Evolutionary conservation across 2,113 vertebrate genomes (phyloP).

Genomic region (Ictidomys tridecemlineatus): DNA sequence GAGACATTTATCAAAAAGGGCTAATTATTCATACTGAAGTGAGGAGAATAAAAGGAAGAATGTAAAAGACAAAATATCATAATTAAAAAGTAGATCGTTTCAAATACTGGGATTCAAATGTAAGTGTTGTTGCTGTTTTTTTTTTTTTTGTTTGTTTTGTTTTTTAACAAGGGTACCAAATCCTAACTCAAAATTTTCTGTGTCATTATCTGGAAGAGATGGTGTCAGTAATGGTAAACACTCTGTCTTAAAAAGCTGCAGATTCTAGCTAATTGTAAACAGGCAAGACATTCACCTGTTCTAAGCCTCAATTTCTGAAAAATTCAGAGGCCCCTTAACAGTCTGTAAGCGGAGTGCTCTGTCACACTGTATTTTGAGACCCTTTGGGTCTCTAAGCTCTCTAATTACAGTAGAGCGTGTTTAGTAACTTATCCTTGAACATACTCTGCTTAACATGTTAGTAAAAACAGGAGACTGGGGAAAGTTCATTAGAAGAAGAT

Average conservation of each 20-base stretch:
- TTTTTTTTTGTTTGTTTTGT: conserved; percentile 62
- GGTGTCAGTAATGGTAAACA: neutral
- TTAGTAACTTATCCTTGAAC: neutral
- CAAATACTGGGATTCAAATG: conserved; percentile 6
- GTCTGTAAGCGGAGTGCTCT: neutral
- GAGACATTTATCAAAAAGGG: conserved; percentile 30
- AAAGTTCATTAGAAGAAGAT: conserved; percentile 39
- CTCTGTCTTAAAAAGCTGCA: neutral
- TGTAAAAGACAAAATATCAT: conserved; percentile 9
- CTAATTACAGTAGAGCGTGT: neutral
- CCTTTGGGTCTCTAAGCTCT: neutral
- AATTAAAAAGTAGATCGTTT: conserved; percentile 53
- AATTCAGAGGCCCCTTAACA: neutral
- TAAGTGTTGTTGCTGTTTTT: neutral
- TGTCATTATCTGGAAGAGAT: neutral
- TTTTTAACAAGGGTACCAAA: neutral
- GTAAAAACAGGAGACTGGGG: neutral
- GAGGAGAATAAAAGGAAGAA: conserved; percentile 9
- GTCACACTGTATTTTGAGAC: neutral
- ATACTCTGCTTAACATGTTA: neutral
- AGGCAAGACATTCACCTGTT: neutral
- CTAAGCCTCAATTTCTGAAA: conserved; percentile 8
- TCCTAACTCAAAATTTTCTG: neutral
- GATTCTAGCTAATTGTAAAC: conserved; percentile 7
- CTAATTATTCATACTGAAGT: conserved; percentile 60